These are phyloP conservation scores for Yponomeuta cagnagella DNA, from an alignment of 2,888 invertebrate species.

Conservation along the genomic window DNA sequence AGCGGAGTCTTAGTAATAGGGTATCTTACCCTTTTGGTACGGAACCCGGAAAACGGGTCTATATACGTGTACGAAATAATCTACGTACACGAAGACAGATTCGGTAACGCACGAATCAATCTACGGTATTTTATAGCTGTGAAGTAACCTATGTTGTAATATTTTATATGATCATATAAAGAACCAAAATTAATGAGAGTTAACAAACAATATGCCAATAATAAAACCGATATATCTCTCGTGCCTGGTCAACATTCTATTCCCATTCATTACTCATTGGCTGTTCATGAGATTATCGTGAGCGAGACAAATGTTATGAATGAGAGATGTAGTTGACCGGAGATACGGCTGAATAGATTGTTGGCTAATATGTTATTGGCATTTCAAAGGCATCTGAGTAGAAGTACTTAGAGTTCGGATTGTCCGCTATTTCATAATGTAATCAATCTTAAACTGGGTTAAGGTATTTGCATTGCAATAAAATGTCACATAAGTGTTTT, in stretches of 20 bases:
- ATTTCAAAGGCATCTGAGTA: neutral
- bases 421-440: neutral
- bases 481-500: too few relatives aligned
- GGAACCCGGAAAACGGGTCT: too few relatives aligned
- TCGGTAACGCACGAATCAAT: neutral
- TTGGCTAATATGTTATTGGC: neutral
- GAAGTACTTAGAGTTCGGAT: neutral
- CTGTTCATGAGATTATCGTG: neutral
- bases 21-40: too few relatives aligned
- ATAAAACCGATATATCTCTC: neutral
- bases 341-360: neutral
- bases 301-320: neutral
- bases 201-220: constrained; percentile 2
- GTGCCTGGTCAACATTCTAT: neutral
- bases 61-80: too few relatives aligned
- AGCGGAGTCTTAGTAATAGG: too few relatives aligned
- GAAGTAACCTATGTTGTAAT: neutral
- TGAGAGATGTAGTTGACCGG: neutral
- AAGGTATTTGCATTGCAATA: too few relatives aligned
- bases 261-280: neutral
- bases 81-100: neutral
- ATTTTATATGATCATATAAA: neutral
- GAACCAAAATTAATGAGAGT: neutral
- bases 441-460: too few relatives aligned
- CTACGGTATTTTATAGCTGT: neutral